Evolutionary conservation across 1,140 invertebrate genomes (phyloP).

Genomic region (Homalodisca vitripennis): DNA sequence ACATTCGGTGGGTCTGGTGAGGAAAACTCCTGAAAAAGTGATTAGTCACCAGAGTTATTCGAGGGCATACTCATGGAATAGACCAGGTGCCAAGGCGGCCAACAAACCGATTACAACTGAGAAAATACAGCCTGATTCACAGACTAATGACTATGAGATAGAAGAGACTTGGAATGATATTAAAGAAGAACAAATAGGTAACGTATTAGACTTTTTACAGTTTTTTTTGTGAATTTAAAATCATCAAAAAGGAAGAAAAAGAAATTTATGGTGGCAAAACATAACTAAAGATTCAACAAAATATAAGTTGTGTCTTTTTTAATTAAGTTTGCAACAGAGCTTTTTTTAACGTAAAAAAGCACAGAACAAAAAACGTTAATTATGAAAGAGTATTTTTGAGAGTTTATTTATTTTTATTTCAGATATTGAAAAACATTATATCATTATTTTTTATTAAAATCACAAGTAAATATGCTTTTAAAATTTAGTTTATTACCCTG

Average conservation of each 20-base stretch:
- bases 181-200: conserved; percentile 5
- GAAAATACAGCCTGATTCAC: conserved; percentile 5
- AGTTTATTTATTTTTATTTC: no score
- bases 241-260: neutral
- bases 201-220: neutral
- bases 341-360: no score
- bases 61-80: conserved; percentile 14
- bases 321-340: no score
- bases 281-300: no score
- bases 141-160: conserved; percentile 14
- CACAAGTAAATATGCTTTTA: no score
- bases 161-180: conserved; percentile 19
- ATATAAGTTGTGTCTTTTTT: no score
- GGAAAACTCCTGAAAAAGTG: neutral
- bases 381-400: no score
- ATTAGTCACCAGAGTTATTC: conserved; percentile 17
- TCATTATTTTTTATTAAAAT: no score
- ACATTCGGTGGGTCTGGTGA: conserved; percentile 14
- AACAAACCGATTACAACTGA: neutral
- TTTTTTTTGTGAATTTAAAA: neutral
- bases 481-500: no score
- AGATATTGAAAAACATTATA: no score
- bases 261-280: no score
- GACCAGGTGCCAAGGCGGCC: neutral
- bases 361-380: no score